These are phyloP conservation scores for Pectinophora gossypiella DNA, from an alignment of 1,140 invertebrate species.

Conservation along the genomic window DNA sequence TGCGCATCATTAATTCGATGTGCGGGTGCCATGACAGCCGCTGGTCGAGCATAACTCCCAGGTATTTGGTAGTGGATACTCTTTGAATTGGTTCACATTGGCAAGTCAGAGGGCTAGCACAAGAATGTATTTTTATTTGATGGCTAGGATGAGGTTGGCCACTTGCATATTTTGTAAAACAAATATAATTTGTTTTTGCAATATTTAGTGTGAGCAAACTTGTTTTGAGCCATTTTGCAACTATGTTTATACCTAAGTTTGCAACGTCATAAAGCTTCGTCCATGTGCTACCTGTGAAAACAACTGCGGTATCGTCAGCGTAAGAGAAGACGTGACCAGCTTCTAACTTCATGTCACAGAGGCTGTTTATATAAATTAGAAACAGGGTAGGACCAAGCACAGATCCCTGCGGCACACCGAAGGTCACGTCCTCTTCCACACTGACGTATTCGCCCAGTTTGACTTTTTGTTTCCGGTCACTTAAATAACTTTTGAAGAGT, in stretches of 20 bases:
- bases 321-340: not conserved
- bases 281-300: too few relatives aligned
- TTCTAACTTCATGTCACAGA: not conserved
- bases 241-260: too few relatives aligned
- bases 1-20: not conserved
- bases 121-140: constrained; percentile 6
- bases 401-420: constrained; percentile 11
- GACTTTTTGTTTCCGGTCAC: not conserved
- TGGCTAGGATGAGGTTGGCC: not conserved
- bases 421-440: not conserved
- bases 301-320: too few relatives aligned
- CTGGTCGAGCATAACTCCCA: constrained; percentile 8
- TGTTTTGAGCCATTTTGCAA: too few relatives aligned
- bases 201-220: too few relatives aligned
- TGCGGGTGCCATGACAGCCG: too few relatives aligned
- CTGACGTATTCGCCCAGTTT: not conserved
- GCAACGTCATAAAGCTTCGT: too few relatives aligned
- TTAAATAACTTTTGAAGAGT: not conserved
- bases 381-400: constrained; percentile 17
- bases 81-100: not conserved
- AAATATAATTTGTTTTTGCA: too few relatives aligned
- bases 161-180: not conserved
- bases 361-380: constrained; percentile 18
- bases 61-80: constrained; percentile 3
- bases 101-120: not conserved